These are phyloP conservation scores for Platypus cylindrus DNA, from an alignment of 2,888 invertebrate species.

Conservation along the genomic window DNA sequence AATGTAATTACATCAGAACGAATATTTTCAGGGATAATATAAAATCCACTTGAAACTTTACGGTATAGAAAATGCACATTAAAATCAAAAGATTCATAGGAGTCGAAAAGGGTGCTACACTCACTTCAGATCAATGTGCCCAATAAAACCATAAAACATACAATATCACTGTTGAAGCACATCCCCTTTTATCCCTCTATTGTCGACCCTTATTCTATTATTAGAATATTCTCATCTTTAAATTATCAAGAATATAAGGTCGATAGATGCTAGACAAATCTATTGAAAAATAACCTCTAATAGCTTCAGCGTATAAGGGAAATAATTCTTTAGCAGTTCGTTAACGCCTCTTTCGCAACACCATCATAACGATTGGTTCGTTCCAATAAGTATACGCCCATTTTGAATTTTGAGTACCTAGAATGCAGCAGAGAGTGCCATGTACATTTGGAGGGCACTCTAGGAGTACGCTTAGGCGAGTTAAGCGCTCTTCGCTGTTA, in stretches of 20 bases:
- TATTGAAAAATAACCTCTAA: too few relatives aligned
- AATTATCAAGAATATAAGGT: too few relatives aligned
- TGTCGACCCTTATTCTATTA: too few relatives aligned
- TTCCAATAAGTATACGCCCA: constrained; percentile 21
- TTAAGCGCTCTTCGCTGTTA: constrained; percentile 39
- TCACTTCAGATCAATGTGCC: constrained; percentile 30
- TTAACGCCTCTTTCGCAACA: too few relatives aligned
- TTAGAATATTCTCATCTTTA: too few relatives aligned
- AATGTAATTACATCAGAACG: constrained; percentile 13
- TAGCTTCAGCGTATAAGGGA: too few relatives aligned
- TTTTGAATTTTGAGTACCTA: constrained; percentile 30
- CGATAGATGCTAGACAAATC: too few relatives aligned
- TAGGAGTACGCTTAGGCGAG: constrained; percentile 39
- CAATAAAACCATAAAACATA: constrained; percentile 38
- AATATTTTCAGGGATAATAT: constrained; percentile 16
- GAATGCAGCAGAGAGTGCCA: constrained; percentile 36
- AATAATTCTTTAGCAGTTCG: too few relatives aligned
- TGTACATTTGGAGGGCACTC: constrained; percentile 39
- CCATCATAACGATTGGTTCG: too few relatives aligned
- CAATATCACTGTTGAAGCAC: constrained; percentile 33
- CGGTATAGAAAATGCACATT: constrained; percentile 15
- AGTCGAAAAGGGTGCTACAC: constrained; percentile 19
- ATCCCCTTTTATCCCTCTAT: constrained; percentile 23
- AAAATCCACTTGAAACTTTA: constrained; percentile 11
- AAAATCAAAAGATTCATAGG: constrained; percentile 20